Evolutionary conservation across 2,113 vertebrate genomes (phyloP).

Genomic region (Aspiorhynchus laticeps): DNA sequence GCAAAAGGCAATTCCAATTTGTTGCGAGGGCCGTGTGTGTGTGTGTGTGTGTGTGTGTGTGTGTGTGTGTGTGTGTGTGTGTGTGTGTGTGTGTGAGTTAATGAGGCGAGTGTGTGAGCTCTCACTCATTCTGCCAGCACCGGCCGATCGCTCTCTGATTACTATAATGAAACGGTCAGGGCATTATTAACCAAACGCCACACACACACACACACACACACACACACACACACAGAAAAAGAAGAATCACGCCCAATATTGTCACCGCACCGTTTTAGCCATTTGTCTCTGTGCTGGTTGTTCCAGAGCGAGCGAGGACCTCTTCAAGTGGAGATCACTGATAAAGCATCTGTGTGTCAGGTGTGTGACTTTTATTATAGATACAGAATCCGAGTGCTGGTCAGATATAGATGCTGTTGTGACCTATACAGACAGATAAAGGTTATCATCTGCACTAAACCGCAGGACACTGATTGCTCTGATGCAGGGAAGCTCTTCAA

Average conservation of each 20-base stretch:
- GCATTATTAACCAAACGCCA: conserved; percentile 80
- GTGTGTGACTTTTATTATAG: conserved; percentile 41
- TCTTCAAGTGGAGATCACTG: conserved; percentile 29
- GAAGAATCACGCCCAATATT: conserved; percentile 45
- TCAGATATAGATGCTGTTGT: conserved; percentile 10
- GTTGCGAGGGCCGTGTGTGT: conserved; percentile 61
- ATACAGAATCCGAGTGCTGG: not conserved
- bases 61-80: conserved; percentile 57
- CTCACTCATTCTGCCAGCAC: conserved; percentile 82
- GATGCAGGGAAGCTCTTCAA: not conserved
- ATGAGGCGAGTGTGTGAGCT: conserved; percentile 77
- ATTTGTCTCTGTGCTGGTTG: conserved; percentile 54
- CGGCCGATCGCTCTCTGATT: conserved; percentile 78
- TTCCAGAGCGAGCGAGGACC: conserved; percentile 5
- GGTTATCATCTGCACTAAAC: not conserved
- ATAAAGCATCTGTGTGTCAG: conserved; percentile 37
- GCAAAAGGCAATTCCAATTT: conserved; percentile 79
- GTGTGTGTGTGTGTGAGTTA: conserved; percentile 70
- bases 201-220: conserved; percentile 28
- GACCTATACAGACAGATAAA: not conserved
- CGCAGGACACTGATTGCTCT: not conserved
- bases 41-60: too few relatives aligned
- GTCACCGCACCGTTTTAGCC: conserved; percentile 56
- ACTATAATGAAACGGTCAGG: conserved; percentile 82
- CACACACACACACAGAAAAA: conserved; percentile 17